Evolutionary conservation across 1,140 invertebrate species (phyloP).

Genomic region (Xylocopa sonorina): DNA sequence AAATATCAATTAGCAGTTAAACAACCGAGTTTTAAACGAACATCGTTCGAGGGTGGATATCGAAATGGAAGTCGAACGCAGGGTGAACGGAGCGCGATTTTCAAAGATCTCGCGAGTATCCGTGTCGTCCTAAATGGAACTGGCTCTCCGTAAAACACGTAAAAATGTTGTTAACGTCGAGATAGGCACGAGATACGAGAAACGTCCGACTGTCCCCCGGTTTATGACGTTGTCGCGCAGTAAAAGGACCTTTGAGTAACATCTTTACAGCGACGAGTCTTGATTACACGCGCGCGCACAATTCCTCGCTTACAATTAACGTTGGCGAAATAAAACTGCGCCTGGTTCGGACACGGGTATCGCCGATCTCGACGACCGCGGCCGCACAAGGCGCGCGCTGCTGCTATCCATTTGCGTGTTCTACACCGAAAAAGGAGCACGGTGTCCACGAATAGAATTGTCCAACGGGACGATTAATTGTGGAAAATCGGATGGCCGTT

Average conservation of each 20-base stretch:
- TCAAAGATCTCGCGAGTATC: background rate
- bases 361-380: too few species aligned
- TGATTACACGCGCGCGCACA: slow-evolving; percentile 5
- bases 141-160: background rate
- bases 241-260: background rate
- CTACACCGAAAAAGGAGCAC: too few species aligned
- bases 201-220: background rate
- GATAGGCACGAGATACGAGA: background rate
- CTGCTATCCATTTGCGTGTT: too few species aligned
- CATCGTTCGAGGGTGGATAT: background rate
- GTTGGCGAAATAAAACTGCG: background rate
- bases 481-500: background rate
- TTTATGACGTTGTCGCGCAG: background rate
- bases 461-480: background rate
- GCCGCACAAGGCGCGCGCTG: too few species aligned
- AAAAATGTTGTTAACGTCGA: background rate
- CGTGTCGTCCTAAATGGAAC: background rate
- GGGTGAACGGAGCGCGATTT: too few species aligned
- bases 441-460: too few species aligned
- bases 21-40: slow-evolving; percentile 10
- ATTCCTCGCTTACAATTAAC: background rate
- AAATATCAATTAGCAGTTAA: slow-evolving; percentile 1
- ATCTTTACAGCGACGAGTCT: slow-evolving; percentile 12
- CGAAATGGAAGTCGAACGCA: too few species aligned
- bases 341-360: too few species aligned